Base-by-base conservation (phyloP, 2,888 invertebrate species). In the Athalia circularis region DNA sequence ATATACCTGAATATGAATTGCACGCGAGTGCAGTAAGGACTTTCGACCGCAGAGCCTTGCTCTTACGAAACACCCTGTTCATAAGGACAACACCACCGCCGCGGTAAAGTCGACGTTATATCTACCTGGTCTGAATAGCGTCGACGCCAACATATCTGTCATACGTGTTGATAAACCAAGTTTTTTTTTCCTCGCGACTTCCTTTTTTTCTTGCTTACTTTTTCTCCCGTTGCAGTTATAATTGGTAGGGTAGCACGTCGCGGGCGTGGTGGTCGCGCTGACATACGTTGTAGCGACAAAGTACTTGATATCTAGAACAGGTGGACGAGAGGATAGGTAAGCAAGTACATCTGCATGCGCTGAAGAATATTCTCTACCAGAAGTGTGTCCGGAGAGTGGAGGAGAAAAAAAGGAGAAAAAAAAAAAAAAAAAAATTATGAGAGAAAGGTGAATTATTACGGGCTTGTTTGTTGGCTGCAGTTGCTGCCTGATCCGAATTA, bases 11-110 rank as follows among this genome's bases (percentile, higher is more conserved):
- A 47, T 50, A 68, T 50, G 54, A 54, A 52, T 54, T 54, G 68
- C 52, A 68, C 50, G 43, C 11, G 68, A 68, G 52, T 68, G 29
- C 29, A 29, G 50, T 65, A 65, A 65, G 65, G 65, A 65, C 65
- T 65, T 68, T 54, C 68, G 52, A 68, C 68, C 68, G 68, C 68
- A 68, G 29, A 29, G 29, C 29, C 29, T 29, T 54, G 45, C 70
- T 57, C 15, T 72, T 72, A 57, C 72, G 72, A 72, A 72, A 72
- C 59, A 52, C 13, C 52, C 47, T 13, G 59, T 13, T 47, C 59
- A 72, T 57, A 59, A 57, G 70, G 52, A 6, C 54, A 6, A 59
- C 59, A 72, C 43, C 45, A n/a, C 45, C 54, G n/a, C 54, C 54
- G 54, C 8, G 11, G 8, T 52, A 7, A 52, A 52, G 52, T 52